Evolutionary conservation across 2,888 invertebrate genomes (phyloP).

Genomic region (Drosophila picticornis): DNA sequence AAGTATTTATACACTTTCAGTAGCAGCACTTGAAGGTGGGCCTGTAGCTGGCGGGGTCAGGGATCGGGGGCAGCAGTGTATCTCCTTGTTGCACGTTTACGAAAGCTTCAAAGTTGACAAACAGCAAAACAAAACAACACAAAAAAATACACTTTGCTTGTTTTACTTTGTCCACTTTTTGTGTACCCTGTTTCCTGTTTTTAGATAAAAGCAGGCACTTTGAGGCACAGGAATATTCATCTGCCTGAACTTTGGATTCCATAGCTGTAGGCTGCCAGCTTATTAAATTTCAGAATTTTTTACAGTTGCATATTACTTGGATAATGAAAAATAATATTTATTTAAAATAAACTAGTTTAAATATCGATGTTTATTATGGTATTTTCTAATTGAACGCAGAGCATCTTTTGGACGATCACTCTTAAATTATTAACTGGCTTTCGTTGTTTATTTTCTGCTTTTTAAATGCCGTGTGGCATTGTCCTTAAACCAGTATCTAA

Average conservation of each 20-base stretch:
- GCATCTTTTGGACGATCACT: not conserved
- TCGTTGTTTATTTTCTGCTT: constrained; percentile 5
- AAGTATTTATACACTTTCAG: constrained; percentile 49
- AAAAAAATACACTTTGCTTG: constrained; percentile 25
- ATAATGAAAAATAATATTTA: not conserved
- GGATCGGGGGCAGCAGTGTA: not conserved
- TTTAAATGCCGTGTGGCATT: constrained; percentile 21
- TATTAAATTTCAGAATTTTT: not conserved
- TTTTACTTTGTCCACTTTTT: constrained; percentile 21
- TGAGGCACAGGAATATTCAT: not conserved
- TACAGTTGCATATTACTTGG: too few relatives aligned
- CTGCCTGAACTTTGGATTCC: not conserved
- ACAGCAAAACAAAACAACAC: constrained; percentile 23
- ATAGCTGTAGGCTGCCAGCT: not conserved
- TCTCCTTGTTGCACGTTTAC: constrained; percentile 41
- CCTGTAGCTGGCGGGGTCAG: not conserved
- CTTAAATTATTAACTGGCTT: not conserved
- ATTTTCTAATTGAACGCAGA: not conserved
- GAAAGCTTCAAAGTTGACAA: constrained; percentile 52
- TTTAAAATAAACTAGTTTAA: not conserved
- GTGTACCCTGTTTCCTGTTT: not conserved
- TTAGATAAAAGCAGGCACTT: not conserved
- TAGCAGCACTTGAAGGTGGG: not conserved
- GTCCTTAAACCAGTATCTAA: constrained; percentile 67
- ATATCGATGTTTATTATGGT: too few relatives aligned